Conservation (phyloP, 2,113 vertebrate species). For the Rhipidura dahli region DNA sequence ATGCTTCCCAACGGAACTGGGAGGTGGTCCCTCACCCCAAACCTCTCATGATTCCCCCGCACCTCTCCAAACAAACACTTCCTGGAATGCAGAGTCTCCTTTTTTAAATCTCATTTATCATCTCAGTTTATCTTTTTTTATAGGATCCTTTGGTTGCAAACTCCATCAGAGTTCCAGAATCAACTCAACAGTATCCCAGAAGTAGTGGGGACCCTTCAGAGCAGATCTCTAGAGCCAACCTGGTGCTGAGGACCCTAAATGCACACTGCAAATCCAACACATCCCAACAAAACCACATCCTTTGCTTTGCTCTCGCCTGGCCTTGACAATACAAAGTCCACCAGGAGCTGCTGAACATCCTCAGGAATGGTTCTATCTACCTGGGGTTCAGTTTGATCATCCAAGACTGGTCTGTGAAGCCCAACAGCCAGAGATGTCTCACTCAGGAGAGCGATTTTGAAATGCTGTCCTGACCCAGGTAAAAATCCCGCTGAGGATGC, state of each 20-base stretch:
- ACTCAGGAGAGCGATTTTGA: background rate
- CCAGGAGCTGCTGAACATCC: background rate
- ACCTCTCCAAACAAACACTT: background rate
- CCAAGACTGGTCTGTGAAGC: background rate
- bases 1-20: accelerated
- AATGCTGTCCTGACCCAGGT: background rate
- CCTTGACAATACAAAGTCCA: background rate
- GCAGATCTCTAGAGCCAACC: background rate
- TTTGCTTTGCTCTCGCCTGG: background rate
- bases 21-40: background rate
- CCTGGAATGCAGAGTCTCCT: background rate
- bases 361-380: background rate
- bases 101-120: background rate
- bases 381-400: background rate
- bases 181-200: background rate
- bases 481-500: background rate
- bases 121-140: background rate
- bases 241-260: background rate
- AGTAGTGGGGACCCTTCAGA: background rate
- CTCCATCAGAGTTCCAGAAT: background rate
- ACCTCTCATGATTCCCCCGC: accelerated
- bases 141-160: background rate
- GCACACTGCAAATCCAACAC: background rate
- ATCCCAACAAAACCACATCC: background rate
- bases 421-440: background rate